Conservation (phyloP, 1,140 invertebrate species). For the Brachionus rotundiformis region DNA sequence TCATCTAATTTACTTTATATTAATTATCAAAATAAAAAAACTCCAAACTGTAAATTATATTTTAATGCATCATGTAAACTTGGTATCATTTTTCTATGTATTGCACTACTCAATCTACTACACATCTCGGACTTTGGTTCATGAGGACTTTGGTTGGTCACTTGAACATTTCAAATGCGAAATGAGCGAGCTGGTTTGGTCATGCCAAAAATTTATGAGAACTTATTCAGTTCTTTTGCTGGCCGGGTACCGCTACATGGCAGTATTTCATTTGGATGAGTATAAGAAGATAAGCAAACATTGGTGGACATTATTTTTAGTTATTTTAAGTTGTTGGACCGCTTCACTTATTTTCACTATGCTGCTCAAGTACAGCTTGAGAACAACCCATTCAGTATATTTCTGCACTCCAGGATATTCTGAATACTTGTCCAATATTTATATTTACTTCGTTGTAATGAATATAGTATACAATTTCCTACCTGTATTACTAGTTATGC, state of each 20-base stretch:
- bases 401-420: conserved; percentile 9
- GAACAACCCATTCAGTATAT: not conserved
- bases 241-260: not conserved
- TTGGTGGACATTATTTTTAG: not conserved
- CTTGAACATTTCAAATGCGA: not conserved
- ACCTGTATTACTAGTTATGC: not conserved
- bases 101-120: not conserved
- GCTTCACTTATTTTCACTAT: not conserved
- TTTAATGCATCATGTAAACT: not conserved
- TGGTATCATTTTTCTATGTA: not conserved
- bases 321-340: not conserved
- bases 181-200: not conserved
- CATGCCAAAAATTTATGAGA: not conserved
- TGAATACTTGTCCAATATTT: not conserved
- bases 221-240: not conserved
- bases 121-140: not conserved
- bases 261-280: not conserved
- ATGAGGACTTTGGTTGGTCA: not conserved
- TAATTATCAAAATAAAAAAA: not conserved
- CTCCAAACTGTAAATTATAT: not conserved
- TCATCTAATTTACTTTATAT: not conserved
- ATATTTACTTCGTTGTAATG: not conserved
- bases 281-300: not conserved
- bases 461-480: not conserved
- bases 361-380: not conserved